Evolutionary conservation across 1,140 invertebrate genomes (phyloP).

Genomic region (Alviniconcha marisindica): DNA sequence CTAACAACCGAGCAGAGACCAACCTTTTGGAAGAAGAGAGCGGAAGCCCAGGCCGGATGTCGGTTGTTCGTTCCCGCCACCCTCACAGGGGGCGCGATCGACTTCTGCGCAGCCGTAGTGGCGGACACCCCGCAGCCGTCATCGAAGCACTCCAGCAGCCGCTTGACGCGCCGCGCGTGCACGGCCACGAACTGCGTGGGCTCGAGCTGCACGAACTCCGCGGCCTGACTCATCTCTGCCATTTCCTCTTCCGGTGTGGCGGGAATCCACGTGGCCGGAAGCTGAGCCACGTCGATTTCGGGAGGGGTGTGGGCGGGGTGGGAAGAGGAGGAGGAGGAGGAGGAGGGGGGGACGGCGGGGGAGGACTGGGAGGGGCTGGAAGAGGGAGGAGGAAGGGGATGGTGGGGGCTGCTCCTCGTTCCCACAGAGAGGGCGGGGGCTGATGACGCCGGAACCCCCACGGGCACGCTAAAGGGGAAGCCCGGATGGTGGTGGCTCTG

Average conservation of each 20-base stretch:
- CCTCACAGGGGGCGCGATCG: constrained; percentile 57
- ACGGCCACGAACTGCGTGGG: constrained; percentile 53
- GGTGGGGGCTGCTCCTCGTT: not conserved
- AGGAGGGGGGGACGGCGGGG: not conserved
- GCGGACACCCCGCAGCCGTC: constrained; percentile 59
- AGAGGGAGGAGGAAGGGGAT: not conserved
- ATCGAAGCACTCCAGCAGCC: constrained; percentile 58
- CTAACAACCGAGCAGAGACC: no score
- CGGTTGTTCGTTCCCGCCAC: constrained; percentile 56
- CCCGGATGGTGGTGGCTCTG: not conserved
- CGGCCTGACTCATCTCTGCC: constrained; percentile 47
- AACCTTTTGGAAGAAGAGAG: constrained; percentile 55
- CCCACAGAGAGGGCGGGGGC: no score
- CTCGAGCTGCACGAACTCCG: constrained; percentile 53
- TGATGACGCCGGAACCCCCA: no score
- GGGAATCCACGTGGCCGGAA: constrained; percentile 41
- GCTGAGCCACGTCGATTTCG: constrained; percentile 34
- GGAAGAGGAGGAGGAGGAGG: constrained; percentile 13
- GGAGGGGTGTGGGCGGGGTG: constrained; percentile 2
- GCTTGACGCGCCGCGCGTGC: constrained; percentile 52
- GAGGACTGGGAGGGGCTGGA: not conserved
- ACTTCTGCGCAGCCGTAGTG: constrained; percentile 59
- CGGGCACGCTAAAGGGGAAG: no score
- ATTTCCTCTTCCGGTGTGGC: constrained; percentile 45
- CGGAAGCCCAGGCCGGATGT: constrained; percentile 57